Percentiles rank a stretch among this genome's conserved stretches.
Conservation (phyloP, 2,888 invertebrate genomes). For the Callyntrura guangdongensis region DNA sequence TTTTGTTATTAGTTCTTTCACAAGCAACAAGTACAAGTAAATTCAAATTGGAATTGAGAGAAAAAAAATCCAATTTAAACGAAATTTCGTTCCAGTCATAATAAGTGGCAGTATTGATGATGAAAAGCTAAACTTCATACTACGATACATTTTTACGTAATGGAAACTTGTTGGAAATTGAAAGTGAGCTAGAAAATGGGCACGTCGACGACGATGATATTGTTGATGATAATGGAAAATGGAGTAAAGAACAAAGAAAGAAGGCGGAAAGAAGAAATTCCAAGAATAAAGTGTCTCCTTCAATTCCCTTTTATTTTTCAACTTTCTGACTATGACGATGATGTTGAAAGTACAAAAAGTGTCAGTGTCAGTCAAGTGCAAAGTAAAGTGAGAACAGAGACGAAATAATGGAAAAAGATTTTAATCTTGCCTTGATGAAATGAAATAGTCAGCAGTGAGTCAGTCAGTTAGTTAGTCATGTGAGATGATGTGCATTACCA, state of each 20-base stretch:
- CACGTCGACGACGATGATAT: not conserved
- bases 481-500: slow-evolving; percentile 47
- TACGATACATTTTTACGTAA: not conserved
- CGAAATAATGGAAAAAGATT: slow-evolving; percentile 63
- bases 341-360: slow-evolving; percentile 56
- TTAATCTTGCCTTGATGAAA: slow-evolving; percentile 58
- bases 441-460: slow-evolving; percentile 67
- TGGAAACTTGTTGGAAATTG: slow-evolving; percentile 65
- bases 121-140: not conserved
- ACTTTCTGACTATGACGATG: not conserved
- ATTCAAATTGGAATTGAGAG: not conserved
- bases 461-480: slow-evolving; percentile 63
- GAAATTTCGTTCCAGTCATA: slow-evolving; percentile 14
- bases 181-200: slow-evolving; percentile 37
- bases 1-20: slow-evolving; percentile 24
- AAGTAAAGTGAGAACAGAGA: slow-evolving; percentile 33
- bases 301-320: slow-evolving; percentile 8
- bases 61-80: slow-evolving; percentile 44
- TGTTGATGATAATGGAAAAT: slow-evolving; percentile 34
- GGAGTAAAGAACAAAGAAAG: slow-evolving; percentile 23
- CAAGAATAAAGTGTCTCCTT: slow-evolving; percentile 65
- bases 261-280: slow-evolving; percentile 60
- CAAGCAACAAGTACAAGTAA: slow-evolving; percentile 45
- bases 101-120: not conserved
- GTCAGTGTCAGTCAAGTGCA: slow-evolving; percentile 69